phyloP scores from a whole-genome alignment of 2,888 invertebrate species.

The Caenorhabditis sulstoni region DNA sequence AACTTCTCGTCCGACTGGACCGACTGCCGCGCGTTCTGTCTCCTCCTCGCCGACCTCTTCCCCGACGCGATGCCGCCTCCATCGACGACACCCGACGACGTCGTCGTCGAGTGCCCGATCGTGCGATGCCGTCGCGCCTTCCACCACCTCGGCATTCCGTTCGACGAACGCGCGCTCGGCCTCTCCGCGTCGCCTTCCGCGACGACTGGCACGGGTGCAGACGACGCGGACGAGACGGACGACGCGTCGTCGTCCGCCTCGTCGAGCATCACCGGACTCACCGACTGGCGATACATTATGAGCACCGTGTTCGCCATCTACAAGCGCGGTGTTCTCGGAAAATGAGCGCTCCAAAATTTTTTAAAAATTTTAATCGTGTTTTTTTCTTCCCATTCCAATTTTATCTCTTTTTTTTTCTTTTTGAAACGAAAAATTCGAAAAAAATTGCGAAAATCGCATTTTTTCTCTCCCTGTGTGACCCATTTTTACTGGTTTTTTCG shows the following conservation, averaged over 20 bases:
- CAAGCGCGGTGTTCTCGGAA: slow-evolving; percentile 31
- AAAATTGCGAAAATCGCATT: no score
- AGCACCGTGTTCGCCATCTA: slow-evolving; percentile 49
- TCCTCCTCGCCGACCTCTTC: slow-evolving; percentile 40
- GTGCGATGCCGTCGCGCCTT: slow-evolving; percentile 41
- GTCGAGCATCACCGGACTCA: slow-evolving; percentile 24
- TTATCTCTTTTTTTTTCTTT: no score
- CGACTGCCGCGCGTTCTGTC: slow-evolving; percentile 60
- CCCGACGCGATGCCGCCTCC: slow-evolving; percentile 28
- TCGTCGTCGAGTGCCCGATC: slow-evolving; percentile 18
- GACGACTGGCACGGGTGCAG: slow-evolving; percentile 17
- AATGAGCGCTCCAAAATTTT: no score
- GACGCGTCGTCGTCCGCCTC: slow-evolving; percentile 11
- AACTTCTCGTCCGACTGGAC: slow-evolving; percentile 62
- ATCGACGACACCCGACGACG: no score
- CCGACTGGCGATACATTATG: slow-evolving; percentile 58
- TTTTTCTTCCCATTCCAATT: no score
- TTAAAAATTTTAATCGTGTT: no score
- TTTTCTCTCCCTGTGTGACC: no score
- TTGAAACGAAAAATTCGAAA: no score
- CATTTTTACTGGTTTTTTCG: no score
- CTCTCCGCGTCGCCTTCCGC: slow-evolving; percentile 12
- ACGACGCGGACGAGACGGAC: background rate
- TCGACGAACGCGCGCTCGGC: slow-evolving; percentile 49
- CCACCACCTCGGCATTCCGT: slow-evolving; percentile 32